Conservation (phyloP, 2,888 invertebrate species). For the Mythimna vitellina region DNA sequence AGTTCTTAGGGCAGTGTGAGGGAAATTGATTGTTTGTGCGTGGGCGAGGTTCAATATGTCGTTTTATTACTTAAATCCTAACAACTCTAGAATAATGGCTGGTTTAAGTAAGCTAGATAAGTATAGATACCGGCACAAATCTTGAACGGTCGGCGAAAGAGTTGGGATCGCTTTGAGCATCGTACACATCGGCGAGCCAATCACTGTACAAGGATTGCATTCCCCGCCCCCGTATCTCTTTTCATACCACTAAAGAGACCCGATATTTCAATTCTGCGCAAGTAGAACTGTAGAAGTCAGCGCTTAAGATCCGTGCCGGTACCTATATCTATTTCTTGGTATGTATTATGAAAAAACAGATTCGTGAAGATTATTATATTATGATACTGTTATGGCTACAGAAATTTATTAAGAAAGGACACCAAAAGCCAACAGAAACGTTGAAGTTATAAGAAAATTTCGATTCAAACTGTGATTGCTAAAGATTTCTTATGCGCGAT, state of each 20-base stretch:
- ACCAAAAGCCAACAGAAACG: not conserved
- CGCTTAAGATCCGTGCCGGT: too few relatives aligned
- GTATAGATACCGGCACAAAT: too few relatives aligned
- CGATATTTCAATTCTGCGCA: too few relatives aligned
- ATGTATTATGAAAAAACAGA: not conserved
- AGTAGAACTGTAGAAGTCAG: too few relatives aligned
- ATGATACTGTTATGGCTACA: not conserved
- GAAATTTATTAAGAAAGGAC: not conserved
- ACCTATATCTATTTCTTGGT: not conserved
- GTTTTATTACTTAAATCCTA: not conserved
- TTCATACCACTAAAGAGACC: too few relatives aligned
- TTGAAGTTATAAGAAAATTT: not conserved
- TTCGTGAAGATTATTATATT: not conserved
- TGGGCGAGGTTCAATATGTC: not conserved
- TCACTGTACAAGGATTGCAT: too few relatives aligned
- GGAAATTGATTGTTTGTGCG: slow-evolving; percentile 18
- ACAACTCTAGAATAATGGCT: not conserved
- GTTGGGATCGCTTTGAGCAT: too few relatives aligned
- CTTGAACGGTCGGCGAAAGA: too few relatives aligned
- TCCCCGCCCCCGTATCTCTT: too few relatives aligned
- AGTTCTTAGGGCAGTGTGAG: not conserved
- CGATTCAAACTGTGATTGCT: too few relatives aligned
- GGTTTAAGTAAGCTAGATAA: not conserved
- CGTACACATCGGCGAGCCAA: too few relatives aligned
- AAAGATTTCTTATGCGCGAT: too few relatives aligned